Evolutionary conservation across 2,888 invertebrate species (phyloP).

Genomic region (Pseudoips prasinana): DNA sequence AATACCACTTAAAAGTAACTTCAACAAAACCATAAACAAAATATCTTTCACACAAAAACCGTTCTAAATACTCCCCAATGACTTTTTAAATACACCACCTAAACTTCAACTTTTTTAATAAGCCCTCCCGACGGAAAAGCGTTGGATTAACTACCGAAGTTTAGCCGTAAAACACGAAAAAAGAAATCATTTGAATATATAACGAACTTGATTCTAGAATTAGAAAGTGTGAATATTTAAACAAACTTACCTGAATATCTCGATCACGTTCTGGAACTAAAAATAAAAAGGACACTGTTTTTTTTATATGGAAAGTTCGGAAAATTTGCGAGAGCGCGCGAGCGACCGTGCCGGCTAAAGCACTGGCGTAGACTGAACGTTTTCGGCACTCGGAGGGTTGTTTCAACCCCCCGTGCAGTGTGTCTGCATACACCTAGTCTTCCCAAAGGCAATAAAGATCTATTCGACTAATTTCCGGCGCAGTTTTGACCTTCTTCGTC

Average conservation of each 20-base stretch:
- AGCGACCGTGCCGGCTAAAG: conserved; percentile 32
- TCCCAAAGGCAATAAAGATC: conserved; percentile 36
- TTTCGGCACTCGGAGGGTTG: conserved; percentile 29
- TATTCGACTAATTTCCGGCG: conserved; percentile 49
- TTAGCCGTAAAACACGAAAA: conserved; percentile 49
- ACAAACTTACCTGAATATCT: conserved; percentile 39
- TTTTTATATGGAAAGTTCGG: conserved; percentile 42
- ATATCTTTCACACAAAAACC: conserved; percentile 16
- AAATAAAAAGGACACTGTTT: conserved; percentile 41
- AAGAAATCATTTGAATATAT: conserved; percentile 42
- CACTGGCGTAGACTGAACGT: conserved; percentile 48
- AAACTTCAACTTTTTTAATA: conserved; percentile 70
- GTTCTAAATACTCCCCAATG: conserved; percentile 45
- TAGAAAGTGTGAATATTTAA: conserved; percentile 43
- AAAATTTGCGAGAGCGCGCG: conserved; percentile 22
- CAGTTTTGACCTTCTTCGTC: conserved; percentile 54
- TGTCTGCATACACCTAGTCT: conserved; percentile 43
- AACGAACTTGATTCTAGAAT: conserved; percentile 27
- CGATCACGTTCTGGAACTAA: conserved; percentile 28
- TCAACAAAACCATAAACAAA: too few relatives aligned
- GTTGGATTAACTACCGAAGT: conserved; percentile 58
- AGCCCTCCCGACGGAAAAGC: conserved; percentile 40
- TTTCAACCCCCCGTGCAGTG: conserved; percentile 46
- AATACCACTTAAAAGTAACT: too few relatives aligned
- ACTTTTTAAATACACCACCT: conserved; percentile 50